Conservation (phyloP, 92 coral and sea anemone genomes). For the Heliopora coerulea region DNA sequence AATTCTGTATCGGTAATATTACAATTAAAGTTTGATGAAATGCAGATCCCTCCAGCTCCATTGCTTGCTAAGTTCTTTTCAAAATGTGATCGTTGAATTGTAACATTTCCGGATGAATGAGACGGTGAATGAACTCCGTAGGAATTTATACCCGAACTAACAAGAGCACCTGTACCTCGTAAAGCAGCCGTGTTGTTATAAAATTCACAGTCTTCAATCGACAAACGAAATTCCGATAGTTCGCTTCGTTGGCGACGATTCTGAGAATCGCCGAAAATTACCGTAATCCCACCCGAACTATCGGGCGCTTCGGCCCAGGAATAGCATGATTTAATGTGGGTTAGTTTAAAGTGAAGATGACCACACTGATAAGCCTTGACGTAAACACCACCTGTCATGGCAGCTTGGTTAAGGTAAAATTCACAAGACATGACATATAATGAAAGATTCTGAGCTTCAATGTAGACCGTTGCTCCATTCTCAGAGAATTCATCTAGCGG, state of each 20-base stretch:
- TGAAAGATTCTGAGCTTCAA: no score
- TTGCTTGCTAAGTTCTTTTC: neutral
- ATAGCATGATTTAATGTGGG: neutral
- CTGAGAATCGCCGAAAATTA: no score
- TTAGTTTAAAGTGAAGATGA: no score
- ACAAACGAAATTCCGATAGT: neutral
- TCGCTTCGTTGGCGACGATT: neutral
- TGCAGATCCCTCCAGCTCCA: neutral
- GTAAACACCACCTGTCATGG: no score
- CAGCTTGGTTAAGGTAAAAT: no score
- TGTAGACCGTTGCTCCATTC: no score
- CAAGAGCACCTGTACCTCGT: neutral
- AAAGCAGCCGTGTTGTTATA: neutral
- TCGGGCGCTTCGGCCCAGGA: neutral
- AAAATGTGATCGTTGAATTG: neutral
- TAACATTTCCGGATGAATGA: no score
- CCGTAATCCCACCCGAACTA: neutral
- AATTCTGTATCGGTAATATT: neutral
- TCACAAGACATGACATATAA: no score
- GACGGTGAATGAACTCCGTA: no score
- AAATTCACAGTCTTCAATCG: conserved; percentile 19
- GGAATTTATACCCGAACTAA: no score
- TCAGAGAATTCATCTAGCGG: no score
- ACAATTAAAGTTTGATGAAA: neutral
- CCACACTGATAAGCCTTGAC: no score